A percentile compares a stretch with the other conserved stretches of the same genome.
Conservation (phyloP, 2,797 vertebrate species). For the Myotis daubentonii region DNA sequence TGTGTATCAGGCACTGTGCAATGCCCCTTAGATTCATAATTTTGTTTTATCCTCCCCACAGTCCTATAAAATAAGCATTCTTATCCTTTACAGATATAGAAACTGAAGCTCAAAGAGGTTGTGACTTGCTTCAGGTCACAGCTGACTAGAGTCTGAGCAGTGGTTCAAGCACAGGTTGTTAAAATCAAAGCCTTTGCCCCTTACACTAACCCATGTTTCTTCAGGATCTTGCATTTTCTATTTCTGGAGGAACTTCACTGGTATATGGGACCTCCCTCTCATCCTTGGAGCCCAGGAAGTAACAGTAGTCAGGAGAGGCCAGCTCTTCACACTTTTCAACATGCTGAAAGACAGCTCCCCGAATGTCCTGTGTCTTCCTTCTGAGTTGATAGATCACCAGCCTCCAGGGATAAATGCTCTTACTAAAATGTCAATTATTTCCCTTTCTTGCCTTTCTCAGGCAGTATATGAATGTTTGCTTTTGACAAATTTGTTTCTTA, state of each 20-base stretch:
- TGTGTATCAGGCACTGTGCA: background rate
- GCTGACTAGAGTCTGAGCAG: background rate
- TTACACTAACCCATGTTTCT: background rate
- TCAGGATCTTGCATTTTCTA: background rate
- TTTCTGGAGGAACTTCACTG: background rate
- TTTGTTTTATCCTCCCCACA: slow-evolving; percentile 15
- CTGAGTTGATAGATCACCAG: background rate
- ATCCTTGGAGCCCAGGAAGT: background rate
- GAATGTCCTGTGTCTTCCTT: background rate
- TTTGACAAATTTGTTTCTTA: slow-evolving; percentile 22
- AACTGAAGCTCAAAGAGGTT: background rate
- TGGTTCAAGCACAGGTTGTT: background rate
- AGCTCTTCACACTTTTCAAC: background rate
- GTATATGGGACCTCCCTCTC: background rate
- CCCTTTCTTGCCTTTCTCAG: background rate
- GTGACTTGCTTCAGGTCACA: background rate
- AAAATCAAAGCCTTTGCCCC: background rate
- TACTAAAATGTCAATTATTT: background rate
- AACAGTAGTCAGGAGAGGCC: background rate
- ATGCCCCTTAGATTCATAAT: background rate
- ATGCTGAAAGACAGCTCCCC: background rate
- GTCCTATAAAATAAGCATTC: background rate
- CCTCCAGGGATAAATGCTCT: background rate
- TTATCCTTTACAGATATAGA: background rate
- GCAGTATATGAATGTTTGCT: background rate